These are phyloP conservation scores for Bubo scandiacus DNA, from an alignment of 2,113 vertebrate species.

Conservation along the genomic window DNA sequence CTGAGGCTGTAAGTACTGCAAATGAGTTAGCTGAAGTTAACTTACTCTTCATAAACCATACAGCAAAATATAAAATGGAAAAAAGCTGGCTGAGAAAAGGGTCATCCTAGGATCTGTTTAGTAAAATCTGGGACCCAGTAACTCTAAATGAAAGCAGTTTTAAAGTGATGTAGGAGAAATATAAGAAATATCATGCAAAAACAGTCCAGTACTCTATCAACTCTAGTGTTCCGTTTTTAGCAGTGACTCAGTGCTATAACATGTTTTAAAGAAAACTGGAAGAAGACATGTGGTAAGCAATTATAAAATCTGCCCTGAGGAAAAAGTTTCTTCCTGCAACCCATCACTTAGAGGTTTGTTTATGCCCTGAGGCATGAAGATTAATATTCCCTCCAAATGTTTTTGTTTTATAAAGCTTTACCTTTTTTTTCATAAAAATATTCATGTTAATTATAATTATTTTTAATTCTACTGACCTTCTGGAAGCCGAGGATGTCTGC, in stretches of 20 bases:
- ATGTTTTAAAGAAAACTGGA: constrained; percentile 1
- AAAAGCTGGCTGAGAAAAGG: not conserved
- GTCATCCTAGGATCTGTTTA: not conserved
- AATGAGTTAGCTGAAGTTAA: not conserved
- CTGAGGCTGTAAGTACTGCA: not conserved
- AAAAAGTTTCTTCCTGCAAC: not conserved
- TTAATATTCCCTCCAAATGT: not conserved
- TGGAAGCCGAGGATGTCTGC: not conserved
- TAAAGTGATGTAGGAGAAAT: not conserved
- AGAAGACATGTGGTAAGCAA: constrained; percentile 4
- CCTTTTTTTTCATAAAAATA: not conserved
- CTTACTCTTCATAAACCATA: not conserved
- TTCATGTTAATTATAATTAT: not conserved
- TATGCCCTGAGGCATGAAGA: not conserved
- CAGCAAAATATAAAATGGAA: not conserved
- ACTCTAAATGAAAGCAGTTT: not conserved
- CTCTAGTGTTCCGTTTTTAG: constrained; percentile 15
- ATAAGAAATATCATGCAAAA: not conserved
- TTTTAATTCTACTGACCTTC: not conserved
- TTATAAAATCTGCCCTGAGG: constrained; percentile 27
- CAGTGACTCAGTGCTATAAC: not conserved
- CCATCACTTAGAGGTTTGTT: not conserved
- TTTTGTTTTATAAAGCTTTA: not conserved
- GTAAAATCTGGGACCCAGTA: not conserved
- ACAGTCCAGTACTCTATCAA: not conserved